Evolutionary conservation across 2,888 invertebrate genomes (phyloP), one percentile per base, ranked within the genome.

Genomic region (Nasonia oneida): DNA sequence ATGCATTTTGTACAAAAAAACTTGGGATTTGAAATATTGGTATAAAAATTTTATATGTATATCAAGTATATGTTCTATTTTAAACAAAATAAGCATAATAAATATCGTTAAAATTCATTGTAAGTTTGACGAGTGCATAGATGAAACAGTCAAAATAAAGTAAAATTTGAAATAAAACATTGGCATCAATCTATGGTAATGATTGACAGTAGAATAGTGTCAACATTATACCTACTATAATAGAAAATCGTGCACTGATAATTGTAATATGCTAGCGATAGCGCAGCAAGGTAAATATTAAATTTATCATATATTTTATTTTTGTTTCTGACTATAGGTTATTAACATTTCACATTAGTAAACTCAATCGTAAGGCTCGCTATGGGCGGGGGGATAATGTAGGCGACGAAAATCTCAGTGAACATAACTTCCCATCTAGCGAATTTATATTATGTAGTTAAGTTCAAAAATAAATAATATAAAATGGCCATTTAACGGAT

Each of bases 261-360:
- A 75, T 78, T 81, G 67, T 83, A 86, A 83, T 71, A 81, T 80
- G 75, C 61, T 86, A 80, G 61, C 53, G 53, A 79, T 82, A 79
- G 79, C 61, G 37, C 80, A 86, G 77, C 64, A 81, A 86, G 86
- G 85, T 87, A 82, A 87, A 88, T 87, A 88, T 88, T 88, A 87
- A 86, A 88, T 88, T 88, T 88, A 87, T 88, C 71, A 88, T 88
- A 88, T 87, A 88, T 88, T 88, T 87, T 88, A 88, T 88, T 88
- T 88, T 88, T 85, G 85, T 88, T 88, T 86, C 85, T 15, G 18
- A 87, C 50, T 81, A 29, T 29, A 86, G 78, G 10, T 80, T n/a
- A 71, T 78, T 87, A 75, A 87, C 71, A 81, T 82, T 81, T 77
- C 75, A 64, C 47, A 29, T 80, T 73, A 84, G 71, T 42, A 33